Evolutionary conservation across 2,888 invertebrate genomes (phyloP).

Genomic region (Heliconius erato): DNA sequence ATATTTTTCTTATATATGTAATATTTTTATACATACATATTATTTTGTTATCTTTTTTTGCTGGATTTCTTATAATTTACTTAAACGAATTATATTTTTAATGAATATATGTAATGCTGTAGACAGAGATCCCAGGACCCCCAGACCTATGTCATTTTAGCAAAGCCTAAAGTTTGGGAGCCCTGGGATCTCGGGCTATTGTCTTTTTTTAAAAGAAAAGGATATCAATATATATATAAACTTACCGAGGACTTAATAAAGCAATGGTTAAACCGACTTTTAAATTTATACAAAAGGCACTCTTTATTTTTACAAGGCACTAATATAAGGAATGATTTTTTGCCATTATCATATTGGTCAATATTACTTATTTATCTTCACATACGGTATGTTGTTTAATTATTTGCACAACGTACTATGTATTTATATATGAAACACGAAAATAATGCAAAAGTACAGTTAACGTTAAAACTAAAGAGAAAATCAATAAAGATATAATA

Average conservation of each 20-base stretch:
- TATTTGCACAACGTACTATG: too few relatives aligned
- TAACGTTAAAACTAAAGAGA: not conserved
- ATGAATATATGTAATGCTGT: not conserved
- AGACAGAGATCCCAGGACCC: too few relatives aligned
- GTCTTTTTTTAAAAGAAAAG: not conserved
- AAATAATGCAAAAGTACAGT: not conserved
- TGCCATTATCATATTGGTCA: not conserved
- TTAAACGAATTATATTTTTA: not conserved
- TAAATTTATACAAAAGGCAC: conserved; percentile 15
- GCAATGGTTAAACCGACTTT: not conserved
- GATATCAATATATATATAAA: conserved; percentile 3
- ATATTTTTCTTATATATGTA: not conserved
- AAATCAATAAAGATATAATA: too few relatives aligned
- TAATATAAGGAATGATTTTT: conserved; percentile 21
- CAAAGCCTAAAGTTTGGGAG: too few relatives aligned
- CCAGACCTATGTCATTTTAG: too few relatives aligned
- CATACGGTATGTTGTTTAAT: too few relatives aligned
- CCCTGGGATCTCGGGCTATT: not conserved
- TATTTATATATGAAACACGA: too few relatives aligned
- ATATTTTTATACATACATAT: not conserved
- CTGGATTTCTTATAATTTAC: not conserved
- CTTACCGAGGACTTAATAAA: not conserved
- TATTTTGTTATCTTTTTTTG: not conserved
- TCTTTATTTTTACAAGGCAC: conserved; percentile 16
- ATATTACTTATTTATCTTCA: not conserved